These are phyloP conservation scores for Microdon myrmicae DNA, from an alignment of 2,888 invertebrate genomes.

Conservation along the genomic window DNA sequence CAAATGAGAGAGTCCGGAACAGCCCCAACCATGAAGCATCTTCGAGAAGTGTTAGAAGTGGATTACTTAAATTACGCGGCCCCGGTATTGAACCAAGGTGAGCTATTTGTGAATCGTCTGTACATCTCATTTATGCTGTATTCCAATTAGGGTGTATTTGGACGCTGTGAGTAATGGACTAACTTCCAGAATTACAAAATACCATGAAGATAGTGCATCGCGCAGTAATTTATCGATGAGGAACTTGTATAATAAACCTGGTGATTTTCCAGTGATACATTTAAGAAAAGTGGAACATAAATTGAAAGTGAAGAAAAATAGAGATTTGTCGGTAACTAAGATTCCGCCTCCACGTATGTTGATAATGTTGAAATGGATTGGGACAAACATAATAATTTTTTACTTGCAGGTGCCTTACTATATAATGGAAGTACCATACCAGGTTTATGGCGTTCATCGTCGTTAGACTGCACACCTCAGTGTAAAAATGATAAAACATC, in stretches of 20 bases:
- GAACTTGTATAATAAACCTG: conserved; percentile 66
- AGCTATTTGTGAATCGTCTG: background rate
- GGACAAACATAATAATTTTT: background rate
- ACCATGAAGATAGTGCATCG: conserved; percentile 63
- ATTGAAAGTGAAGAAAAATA: conserved; percentile 57
- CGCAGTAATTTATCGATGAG: conserved; percentile 62
- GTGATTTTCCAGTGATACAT: conserved; percentile 69
- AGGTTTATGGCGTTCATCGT: conserved; percentile 61
- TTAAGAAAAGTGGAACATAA: conserved; percentile 67
- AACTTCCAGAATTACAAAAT: conserved; percentile 68
- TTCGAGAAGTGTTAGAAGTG: conserved; percentile 19
- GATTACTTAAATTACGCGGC: conserved; percentile 21
- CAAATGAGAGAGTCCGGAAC: conserved; percentile 52
- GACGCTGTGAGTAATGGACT: conserved; percentile 70
- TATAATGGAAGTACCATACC: conserved; percentile 63
- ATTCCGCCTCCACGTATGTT: conserved; percentile 63
- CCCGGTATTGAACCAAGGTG: conserved; percentile 60
- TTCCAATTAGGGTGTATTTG: conserved; percentile 61
- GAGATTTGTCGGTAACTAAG: conserved; percentile 59
- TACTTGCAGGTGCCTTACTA: conserved; percentile 55
- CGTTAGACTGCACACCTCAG: conserved; percentile 23
- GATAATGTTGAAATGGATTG: background rate
- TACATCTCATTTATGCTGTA: background rate
- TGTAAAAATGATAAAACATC: conserved; percentile 60
- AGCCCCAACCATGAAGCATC: conserved; percentile 51